Percentiles rank a stretch among this genome's conserved stretches.
These are phyloP conservation scores for Bovichtus diacanthus DNA, from an alignment of 2,797 vertebrate species.

Conservation along the genomic window DNA sequence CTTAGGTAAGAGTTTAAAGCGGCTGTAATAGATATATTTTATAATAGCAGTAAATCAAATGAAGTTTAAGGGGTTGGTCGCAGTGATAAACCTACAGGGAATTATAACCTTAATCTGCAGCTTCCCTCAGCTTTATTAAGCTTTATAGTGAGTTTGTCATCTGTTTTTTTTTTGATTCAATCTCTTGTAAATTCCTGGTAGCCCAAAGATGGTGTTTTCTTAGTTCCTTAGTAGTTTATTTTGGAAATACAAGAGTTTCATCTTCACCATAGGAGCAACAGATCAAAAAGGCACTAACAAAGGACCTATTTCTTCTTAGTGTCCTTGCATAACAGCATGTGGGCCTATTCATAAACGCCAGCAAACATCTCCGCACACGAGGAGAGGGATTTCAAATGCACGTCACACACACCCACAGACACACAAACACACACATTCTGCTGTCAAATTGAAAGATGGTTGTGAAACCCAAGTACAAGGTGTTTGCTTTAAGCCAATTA, in stretches of 20 bases:
- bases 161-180: neutral
- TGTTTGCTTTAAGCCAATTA: conserved; percentile 41
- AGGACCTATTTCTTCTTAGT: conserved; percentile 4
- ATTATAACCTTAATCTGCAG: neutral
- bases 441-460: conserved; percentile 48
- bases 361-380: neutral
- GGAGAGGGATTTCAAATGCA: neutral
- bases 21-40: neutral
- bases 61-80: neutral
- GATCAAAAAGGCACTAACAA: conserved; percentile 11
- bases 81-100: neutral
- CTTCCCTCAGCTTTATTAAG: neutral
- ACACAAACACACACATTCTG: neutral
- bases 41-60: neutral
- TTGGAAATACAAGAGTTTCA: neutral
- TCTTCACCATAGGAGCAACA: neutral
- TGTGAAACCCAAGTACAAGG: conserved; percentile 43
- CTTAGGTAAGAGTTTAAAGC: neutral
- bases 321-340: conserved; percentile 13
- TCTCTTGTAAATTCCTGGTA: neutral
- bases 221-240: neutral
- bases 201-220: neutral
- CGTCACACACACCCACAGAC: neutral
- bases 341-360: conserved; percentile 17
- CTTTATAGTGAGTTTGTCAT: neutral